Conservation (phyloP, 2,113 vertebrate genomes). For the Thalassarche chlororhynchos region DNA sequence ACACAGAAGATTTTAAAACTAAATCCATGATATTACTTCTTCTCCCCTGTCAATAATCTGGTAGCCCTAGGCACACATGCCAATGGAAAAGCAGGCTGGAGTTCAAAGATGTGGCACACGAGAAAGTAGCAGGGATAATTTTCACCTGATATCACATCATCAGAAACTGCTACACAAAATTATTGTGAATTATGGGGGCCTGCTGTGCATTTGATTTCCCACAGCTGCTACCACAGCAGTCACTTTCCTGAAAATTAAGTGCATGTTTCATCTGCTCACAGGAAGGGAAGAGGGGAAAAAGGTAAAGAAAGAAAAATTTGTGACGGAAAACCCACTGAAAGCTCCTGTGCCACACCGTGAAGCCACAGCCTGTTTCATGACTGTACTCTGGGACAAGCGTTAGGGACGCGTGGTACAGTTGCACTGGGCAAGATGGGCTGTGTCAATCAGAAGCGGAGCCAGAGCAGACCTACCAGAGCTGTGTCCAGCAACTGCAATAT, state of each 20-base stretch:
- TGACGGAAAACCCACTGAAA: not conserved
- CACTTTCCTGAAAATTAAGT: slow-evolving; percentile 78
- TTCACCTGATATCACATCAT: slow-evolving; percentile 69
- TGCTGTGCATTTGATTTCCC: slow-evolving; percentile 77
- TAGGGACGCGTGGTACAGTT: fast-evolving
- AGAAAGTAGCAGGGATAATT: slow-evolving; percentile 53
- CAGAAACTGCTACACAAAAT: slow-evolving; percentile 71
- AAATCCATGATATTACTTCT: slow-evolving; percentile 29
- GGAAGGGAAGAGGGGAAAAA: slow-evolving; percentile 13
- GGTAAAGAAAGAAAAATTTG: not conserved
- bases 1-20: slow-evolving; percentile 17
- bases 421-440: not conserved
- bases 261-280: slow-evolving; percentile 70
- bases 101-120: slow-evolving; percentile 38
- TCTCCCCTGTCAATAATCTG: slow-evolving; percentile 43
- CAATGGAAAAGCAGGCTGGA: slow-evolving; percentile 33
- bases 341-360: fast-evolving
- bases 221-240: slow-evolving; percentile 75
- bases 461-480: not conserved
- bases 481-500: not conserved
- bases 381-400: not conserved
- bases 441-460: not conserved
- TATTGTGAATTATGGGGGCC: slow-evolving; percentile 75
- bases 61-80: slow-evolving; percentile 38
- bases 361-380: not conserved